Evolutionary conservation across 2,113 vertebrate species (phyloP), one percentile per base, ranked within the genome.

Genomic region (Pluvialis apricaria): DNA sequence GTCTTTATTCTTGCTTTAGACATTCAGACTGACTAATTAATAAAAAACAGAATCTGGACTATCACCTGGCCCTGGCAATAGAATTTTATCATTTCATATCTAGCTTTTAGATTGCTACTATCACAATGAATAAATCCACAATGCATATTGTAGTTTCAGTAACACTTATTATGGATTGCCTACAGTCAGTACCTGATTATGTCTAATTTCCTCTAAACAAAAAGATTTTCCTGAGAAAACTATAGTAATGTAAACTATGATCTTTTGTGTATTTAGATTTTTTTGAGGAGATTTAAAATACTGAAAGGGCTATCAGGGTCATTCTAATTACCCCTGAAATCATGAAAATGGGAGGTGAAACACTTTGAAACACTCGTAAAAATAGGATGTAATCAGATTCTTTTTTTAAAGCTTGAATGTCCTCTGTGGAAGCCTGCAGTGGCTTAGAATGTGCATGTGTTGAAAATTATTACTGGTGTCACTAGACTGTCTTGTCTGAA

Each of bases 241-340:
- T 10, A 44, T 9, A 84, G 58, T 65, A 77, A 83, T 44, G 47
- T 86, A 76, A 79, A 83, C 26, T 32, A 47, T 70, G 12, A 26
- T 54, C 13, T 34, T 93, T 88, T 42, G 16, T 25, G 71, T 49
- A 31, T 14, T 36, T 83, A 60, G 9, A 16, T 19, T 77, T 71
- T 91, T 77, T 94, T 49, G 3, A 64, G 69, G 20, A 70, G 78
- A 32, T 76, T 38, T 72, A 55, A 79, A 80, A 51, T 51, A 45
- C 69, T 82, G 51, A 49, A 77, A 93, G 42, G 22, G 78, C 54
- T 66, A 77, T 28, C 5, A 25, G 64, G 47, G 57, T 6, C 61
- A 54, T 93, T 96, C 49, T 90, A 88, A 96, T 92, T 97, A 97
- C 96, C 84, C 31, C 45, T 47, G 47, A 66, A 51, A 86, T 20